Conservation (phyloP, 2,113 vertebrate genomes). For the Anguilla japonica region DNA sequence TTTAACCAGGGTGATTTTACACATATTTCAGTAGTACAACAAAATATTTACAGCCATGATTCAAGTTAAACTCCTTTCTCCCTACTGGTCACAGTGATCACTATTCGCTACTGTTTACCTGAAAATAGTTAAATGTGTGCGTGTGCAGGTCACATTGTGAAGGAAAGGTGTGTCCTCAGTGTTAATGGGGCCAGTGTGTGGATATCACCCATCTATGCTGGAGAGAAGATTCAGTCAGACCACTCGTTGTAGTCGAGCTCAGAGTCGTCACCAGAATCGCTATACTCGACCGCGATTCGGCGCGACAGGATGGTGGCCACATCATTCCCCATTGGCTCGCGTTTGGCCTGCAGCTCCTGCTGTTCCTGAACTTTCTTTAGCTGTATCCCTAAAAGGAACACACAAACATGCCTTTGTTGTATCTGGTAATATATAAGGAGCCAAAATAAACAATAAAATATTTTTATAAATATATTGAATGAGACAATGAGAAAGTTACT, state of each 20-base stretch:
- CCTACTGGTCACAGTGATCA: not conserved
- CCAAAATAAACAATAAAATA: no score
- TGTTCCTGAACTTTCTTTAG: constrained; percentile 98
- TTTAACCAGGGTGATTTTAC: not conserved
- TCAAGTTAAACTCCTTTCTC: not conserved
- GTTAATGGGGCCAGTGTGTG: not conserved
- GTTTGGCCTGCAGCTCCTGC: constrained; percentile 92
- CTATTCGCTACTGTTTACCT: not conserved
- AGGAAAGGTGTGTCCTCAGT: not conserved
- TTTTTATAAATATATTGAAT: no score
- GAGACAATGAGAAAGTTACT: no score
- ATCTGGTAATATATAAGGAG: no score
- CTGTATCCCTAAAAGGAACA: constrained; percentile 82
- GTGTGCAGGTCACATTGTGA: constrained; percentile 35
- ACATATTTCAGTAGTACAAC: not conserved
- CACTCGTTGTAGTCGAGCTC: constrained; percentile 96
- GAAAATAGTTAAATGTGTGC: not conserved
- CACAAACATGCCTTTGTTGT: not conserved
- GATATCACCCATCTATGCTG: not conserved
- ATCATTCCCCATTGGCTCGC: constrained; percentile 89
- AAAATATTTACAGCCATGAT: not conserved
- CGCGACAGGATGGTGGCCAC: constrained; percentile 95
- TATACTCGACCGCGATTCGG: constrained; percentile 96
- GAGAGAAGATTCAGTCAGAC: constrained; percentile 81
- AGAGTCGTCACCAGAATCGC: constrained; percentile 88